Evolutionary conservation across 1,140 invertebrate species (phyloP), one percentile per base, ranked within the genome.

Genomic region (Sycophila sp.): DNA sequence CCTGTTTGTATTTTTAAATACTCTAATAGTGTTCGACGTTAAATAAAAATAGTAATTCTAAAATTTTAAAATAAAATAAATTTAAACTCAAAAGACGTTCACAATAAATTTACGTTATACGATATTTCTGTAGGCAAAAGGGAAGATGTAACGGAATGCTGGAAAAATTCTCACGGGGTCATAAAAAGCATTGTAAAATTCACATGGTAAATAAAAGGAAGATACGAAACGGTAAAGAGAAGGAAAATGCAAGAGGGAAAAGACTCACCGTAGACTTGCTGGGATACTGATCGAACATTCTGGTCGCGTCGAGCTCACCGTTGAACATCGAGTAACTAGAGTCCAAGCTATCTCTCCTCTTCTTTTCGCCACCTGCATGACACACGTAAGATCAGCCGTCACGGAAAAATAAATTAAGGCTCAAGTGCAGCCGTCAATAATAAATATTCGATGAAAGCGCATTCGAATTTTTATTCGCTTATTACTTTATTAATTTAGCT

Each of bases 271-370:
- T 63, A 15, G 51, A 64, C 49, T 91, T 91, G 80, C 90, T 90
- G 68, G 89, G 83, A 80, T 90, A 91, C 83, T 90, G 90, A 80
- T 91, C 89, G 75, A 90, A 91, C 89, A 91, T 90, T 79, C 89
- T 88, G 85, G 88, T 88, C 68, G 90, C 88, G 79, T 91, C 90
- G 77, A 90, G 86, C 80, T 91, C 90, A 15, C 82, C 88, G 78
- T 86, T 88, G 68, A 85, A 77, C 75, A 89, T 88, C 81, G 88
- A 89, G 78, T 91, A 90, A 75, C 89, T 89, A 71, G 89, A 88
- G 80, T 91, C 90, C 89, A 90, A 89, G 80, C 81, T 87, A 78
- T 87, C 84, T 63, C 77, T 72, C 62, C 77, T 73, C 73, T 80
- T 85, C 77, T 80, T 84, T 55, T 82, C 79, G 47, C 75, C 80